Evolutionary conservation across 2,888 invertebrate species (phyloP).

Genomic region (Amphiduros pacificus): DNA sequence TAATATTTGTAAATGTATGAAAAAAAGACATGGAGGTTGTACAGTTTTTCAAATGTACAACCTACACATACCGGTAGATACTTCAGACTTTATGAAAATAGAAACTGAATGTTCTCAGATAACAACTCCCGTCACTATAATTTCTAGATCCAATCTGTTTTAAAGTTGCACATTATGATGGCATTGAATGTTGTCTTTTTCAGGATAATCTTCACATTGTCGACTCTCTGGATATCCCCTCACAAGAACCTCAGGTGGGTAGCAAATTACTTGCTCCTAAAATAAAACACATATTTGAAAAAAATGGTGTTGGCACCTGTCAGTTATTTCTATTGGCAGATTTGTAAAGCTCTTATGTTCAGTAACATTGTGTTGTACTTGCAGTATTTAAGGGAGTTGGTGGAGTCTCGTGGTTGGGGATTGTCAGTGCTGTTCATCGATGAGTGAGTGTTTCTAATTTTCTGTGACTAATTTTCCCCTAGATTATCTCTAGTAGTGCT

Average conservation of each 20-base stretch:
- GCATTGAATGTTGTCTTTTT: conserved; percentile 18
- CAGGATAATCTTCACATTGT: conserved; percentile 93
- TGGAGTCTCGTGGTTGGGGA: conserved; percentile 89
- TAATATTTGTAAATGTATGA: no score
- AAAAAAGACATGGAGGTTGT: no score
- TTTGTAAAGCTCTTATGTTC: not conserved
- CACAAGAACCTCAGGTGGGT: conserved; percentile 69
- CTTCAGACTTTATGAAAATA: no score
- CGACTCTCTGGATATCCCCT: conserved; percentile 81
- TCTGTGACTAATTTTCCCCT: conserved; percentile 40
- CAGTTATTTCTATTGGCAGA: not conserved
- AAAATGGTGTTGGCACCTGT: not conserved
- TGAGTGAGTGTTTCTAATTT: conserved; percentile 67
- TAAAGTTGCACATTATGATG: no score
- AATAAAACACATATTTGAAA: not conserved
- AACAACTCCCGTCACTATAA: no score
- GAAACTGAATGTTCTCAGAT: no score
- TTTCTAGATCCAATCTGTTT: no score
- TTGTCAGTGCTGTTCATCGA: conserved; percentile 92
- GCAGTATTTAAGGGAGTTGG: conserved; percentile 76
- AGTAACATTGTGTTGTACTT: conserved; percentile 1
- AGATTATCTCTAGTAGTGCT: no score
- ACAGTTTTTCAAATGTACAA: no score
- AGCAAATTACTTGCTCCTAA: conserved; percentile 6
- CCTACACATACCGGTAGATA: no score